These are phyloP conservation scores for Amphiprion percula DNA, from an alignment of 2,113 vertebrate genomes.

Conservation along the genomic window DNA sequence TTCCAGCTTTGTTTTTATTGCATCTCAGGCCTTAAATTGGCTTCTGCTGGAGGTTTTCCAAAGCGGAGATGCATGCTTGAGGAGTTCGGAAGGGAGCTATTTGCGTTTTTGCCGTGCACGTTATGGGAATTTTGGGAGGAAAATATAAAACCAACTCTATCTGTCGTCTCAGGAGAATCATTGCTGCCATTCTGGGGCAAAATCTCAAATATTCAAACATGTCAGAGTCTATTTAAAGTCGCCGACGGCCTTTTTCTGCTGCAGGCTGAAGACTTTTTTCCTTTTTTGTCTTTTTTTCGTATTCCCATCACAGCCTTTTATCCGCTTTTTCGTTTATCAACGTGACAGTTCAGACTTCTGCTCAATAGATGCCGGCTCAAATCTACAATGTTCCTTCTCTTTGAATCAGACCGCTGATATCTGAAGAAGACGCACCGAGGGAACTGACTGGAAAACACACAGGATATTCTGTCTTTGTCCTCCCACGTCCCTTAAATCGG, in stretches of 20 bases:
- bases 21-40: background rate
- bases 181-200: conserved; percentile 45
- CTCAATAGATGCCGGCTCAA: conserved; percentile 41
- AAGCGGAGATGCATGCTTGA: background rate
- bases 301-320: conserved; percentile 39
- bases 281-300: conserved; percentile 20
- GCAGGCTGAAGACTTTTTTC: conserved; percentile 5
- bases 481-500: background rate
- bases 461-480: background rate
- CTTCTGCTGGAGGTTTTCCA: background rate
- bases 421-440: conserved; percentile 12
- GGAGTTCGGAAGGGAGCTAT: background rate
- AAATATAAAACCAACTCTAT: conserved; percentile 18
- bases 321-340: conserved; percentile 55
- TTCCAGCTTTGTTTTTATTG: background rate
- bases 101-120: background rate
- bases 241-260: conserved; percentile 28
- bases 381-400: conserved; percentile 52
- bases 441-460: conserved; percentile 1
- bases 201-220: conserved; percentile 46
- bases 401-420: conserved; percentile 43
- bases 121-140: background rate
- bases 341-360: conserved; percentile 56
- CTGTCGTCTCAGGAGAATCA: conserved; percentile 11
- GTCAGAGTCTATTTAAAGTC: conserved; percentile 38